These are phyloP conservation scores for Palaemon carinicauda DNA, from an alignment of 1,140 invertebrate genomes.

Conservation along the genomic window DNA sequence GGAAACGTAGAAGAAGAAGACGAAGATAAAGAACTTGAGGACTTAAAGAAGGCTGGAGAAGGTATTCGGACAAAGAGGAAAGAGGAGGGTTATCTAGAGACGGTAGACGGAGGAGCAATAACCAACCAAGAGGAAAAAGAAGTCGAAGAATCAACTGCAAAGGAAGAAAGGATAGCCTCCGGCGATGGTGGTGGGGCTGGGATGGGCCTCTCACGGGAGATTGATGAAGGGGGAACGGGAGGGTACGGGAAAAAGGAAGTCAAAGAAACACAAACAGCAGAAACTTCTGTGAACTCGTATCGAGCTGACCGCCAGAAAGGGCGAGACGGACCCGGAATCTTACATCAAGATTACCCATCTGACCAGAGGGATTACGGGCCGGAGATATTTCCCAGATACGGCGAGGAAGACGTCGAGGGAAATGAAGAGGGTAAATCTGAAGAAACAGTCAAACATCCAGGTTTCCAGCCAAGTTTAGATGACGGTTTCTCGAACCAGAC, in stretches of 20 bases:
- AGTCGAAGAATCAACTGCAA: background rate
- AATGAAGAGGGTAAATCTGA: background rate
- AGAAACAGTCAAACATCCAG: constrained; percentile 1
- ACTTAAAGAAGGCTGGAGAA: background rate
- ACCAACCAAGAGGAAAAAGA: background rate
- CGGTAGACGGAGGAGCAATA: background rate
- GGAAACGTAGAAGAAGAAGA: background rate
- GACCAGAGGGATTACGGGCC: background rate
- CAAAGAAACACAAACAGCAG: no score
- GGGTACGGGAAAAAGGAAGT: no score
- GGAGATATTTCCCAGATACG: background rate
- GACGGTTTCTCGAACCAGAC: no score
- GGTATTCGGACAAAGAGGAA: no score
- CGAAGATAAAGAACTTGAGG: background rate
- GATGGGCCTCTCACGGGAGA: background rate
- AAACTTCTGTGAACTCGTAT: no score
- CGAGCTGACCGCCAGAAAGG: background rate
- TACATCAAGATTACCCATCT: background rate
- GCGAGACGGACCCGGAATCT: background rate
- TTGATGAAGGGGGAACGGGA: no score
- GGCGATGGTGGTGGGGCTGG: background rate
- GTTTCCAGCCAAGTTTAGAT: background rate
- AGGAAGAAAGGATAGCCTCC: background rate
- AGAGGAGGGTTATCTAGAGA: background rate
- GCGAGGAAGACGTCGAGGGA: background rate